phyloP scores from a whole-genome alignment of 2,888 invertebrate genomes.

The Rosalia funebris region DNA sequence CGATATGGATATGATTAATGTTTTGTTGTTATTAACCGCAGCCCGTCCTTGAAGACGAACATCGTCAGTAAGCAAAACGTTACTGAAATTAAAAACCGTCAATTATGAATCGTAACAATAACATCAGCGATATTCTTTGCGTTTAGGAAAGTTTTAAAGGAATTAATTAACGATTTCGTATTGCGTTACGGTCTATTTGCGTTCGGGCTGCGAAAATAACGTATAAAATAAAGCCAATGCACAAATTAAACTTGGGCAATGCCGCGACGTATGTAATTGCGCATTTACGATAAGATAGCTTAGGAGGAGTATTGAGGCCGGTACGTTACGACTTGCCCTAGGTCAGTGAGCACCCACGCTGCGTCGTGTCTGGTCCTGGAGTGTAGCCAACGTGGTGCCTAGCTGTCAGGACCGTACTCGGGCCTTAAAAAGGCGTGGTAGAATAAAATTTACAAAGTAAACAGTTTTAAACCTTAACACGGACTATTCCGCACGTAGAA shows the following conservation, averaged over 20 bases:
- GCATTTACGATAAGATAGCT: constrained; percentile 58
- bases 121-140: background rate
- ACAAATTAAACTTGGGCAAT: constrained; percentile 45
- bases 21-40: constrained; percentile 11
- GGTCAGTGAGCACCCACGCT: constrained; percentile 28
- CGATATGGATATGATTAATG: constrained; percentile 10
- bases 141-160: constrained; percentile 16
- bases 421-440: too few relatives aligned
- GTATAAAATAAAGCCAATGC: constrained; percentile 29
- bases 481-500: too few relatives aligned
- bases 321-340: constrained; percentile 20
- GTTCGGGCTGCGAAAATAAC: background rate
- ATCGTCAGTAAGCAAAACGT: constrained; percentile 1
- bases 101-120: background rate
- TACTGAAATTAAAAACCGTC: constrained; percentile 4
- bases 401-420: constrained; percentile 12
- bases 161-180: constrained; percentile 9
- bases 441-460: too few relatives aligned
- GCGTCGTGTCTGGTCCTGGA: constrained; percentile 26
- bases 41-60: constrained; percentile 1
- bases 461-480: too few relatives aligned
- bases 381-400: constrained; percentile 25
- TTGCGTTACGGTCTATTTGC: constrained; percentile 13
- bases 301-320: constrained; percentile 24
- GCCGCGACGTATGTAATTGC: constrained; percentile 61